These are phyloP conservation scores for Plutella xylostella DNA, from an alignment of 2,888 invertebrate genomes.

Conservation along the genomic window DNA sequence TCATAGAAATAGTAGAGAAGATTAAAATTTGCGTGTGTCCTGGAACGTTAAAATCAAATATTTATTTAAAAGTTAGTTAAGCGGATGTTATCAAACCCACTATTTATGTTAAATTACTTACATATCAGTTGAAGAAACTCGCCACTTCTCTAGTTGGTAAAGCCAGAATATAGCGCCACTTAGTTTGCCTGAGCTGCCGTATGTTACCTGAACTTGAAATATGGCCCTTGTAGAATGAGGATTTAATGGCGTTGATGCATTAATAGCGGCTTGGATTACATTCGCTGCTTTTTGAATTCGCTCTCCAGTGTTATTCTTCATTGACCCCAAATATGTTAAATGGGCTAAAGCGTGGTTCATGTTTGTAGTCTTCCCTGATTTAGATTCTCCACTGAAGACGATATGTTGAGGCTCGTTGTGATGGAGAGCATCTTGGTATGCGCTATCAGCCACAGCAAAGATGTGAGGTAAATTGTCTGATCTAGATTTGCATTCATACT, in stretches of 20 bases:
- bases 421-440: conserved; percentile 91
- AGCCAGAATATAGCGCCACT: conserved; percentile 90
- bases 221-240: conserved; percentile 87
- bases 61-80: not conserved
- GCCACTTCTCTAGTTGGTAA: conserved; percentile 89
- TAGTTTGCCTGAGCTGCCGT: conserved; percentile 85
- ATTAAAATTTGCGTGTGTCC: conserved; percentile 90
- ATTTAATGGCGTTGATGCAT: conserved; percentile 88
- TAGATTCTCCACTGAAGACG: conserved; percentile 89
- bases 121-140: conserved; percentile 85
- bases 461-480: conserved; percentile 93
- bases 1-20: conserved; percentile 92
- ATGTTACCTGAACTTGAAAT: conserved; percentile 84
- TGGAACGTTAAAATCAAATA: too few relatives aligned
- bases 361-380: conserved; percentile 91
- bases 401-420: conserved; percentile 89
- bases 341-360: conserved; percentile 84
- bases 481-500: conserved; percentile 86
- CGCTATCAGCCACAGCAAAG: conserved; percentile 89
- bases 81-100: not conserved
- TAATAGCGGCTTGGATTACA: conserved; percentile 82
- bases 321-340: conserved; percentile 84
- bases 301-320: conserved; percentile 72
- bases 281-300: conserved; percentile 76
- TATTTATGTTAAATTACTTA: conserved; percentile 36